Percentiles rank a stretch among this genome's conserved stretches.
Conservation (phyloP, 2,888 invertebrate species). For the Drosophila limbata region DNA sequence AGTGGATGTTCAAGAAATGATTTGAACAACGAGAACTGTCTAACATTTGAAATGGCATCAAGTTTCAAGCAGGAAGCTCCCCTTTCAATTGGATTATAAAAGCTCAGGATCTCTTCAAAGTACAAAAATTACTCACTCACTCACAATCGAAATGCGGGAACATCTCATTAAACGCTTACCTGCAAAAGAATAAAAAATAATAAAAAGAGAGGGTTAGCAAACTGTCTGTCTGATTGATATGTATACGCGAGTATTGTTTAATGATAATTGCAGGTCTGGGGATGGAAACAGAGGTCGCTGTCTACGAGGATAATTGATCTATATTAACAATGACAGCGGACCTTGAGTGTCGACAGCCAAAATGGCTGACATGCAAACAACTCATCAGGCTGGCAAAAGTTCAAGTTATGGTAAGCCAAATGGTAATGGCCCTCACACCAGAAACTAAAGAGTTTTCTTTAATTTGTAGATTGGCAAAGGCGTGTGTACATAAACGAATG, state of each 20-base stretch:
- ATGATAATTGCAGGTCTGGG: constrained; percentile 34
- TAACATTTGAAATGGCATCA: constrained; percentile 59
- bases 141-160: constrained; percentile 9
- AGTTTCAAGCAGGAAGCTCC: constrained; percentile 69
- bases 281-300: constrained; percentile 1
- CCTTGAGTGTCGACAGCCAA: constrained; percentile 64
- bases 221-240: constrained; percentile 39
- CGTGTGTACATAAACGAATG: background rate
- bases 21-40: constrained; percentile 41
- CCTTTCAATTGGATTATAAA: constrained; percentile 39
- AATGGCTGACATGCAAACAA: constrained; percentile 70
- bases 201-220: constrained; percentile 36
- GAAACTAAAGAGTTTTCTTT: background rate
- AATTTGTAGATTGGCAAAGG: background rate
- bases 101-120: constrained; percentile 34
- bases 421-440: background rate
- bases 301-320: constrained; percentile 64
- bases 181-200: constrained; percentile 40
- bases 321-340: constrained; percentile 64
- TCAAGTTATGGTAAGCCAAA: background rate
- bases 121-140: constrained; percentile 40
- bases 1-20: constrained; percentile 13
- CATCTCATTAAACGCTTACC: constrained; percentile 59
- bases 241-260: constrained; percentile 21
- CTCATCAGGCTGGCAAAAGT: constrained; percentile 51